phyloP scores from a whole-genome alignment of 2,113 vertebrate genomes.

The Mirounga angustirostris region DNA sequence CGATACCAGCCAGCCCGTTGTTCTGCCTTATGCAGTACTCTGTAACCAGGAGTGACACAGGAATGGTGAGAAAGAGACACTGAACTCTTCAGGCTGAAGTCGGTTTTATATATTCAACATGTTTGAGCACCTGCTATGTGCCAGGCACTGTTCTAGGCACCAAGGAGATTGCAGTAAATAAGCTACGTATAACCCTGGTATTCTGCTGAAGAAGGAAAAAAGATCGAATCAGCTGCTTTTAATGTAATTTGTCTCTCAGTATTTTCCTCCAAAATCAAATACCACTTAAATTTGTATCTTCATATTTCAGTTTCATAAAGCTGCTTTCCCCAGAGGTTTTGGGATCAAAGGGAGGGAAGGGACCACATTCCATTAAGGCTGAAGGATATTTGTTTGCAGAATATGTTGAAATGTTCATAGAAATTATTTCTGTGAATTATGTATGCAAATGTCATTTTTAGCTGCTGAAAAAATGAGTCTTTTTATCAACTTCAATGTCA shows the following conservation, averaged over 20 bases:
- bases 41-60: background rate
- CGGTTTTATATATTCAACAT: rapidly evolving
- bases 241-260: background rate
- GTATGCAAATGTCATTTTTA: background rate
- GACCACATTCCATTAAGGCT: background rate
- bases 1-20: background rate
- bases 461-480: background rate
- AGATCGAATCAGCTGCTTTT: background rate
- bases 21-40: background rate
- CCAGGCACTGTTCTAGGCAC: background rate
- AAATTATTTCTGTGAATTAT: background rate
- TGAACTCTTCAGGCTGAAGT: background rate
- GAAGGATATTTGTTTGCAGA: background rate
- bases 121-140: background rate
- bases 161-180: background rate
- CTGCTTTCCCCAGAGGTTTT: background rate
- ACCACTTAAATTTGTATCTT: background rate
- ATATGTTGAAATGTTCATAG: background rate
- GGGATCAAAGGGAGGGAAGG: background rate
- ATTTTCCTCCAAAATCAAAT: background rate
- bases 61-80: background rate
- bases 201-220: background rate
- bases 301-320: background rate
- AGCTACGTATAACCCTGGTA: background rate
- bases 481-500: background rate